Evolutionary conservation across 2,113 vertebrate species (phyloP).

Genomic region (Rutilus rutilus): DNA sequence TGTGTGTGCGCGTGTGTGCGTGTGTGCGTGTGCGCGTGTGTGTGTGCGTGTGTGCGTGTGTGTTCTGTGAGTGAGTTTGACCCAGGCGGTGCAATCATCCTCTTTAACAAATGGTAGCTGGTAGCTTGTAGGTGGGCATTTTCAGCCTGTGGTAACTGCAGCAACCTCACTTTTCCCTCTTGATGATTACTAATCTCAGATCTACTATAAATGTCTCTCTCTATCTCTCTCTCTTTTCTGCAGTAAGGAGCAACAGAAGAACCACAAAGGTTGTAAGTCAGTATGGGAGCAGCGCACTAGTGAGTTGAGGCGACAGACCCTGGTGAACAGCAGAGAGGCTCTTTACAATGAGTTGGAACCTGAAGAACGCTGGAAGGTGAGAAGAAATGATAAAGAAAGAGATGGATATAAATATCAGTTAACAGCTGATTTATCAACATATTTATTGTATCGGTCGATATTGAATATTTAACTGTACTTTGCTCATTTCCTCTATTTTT

Average conservation of each 20-base stretch:
- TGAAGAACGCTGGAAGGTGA: slow-evolving; percentile 89
- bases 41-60: slow-evolving; percentile 48
- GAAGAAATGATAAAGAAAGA: slow-evolving; percentile 47
- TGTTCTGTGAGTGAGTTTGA: slow-evolving; percentile 47
- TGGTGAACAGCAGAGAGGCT: slow-evolving; percentile 90
- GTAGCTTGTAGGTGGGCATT: slow-evolving; percentile 37
- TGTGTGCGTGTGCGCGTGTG: slow-evolving; percentile 55
- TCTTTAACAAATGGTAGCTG: slow-evolving; percentile 29
- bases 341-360: slow-evolving; percentile 90
- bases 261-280: slow-evolving; percentile 83
- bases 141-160: slow-evolving; percentile 42
- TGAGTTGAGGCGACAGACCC: slow-evolving; percentile 90
- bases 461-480: too few relatives aligned
- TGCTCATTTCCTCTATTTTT: not conserved
- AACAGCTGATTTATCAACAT: not conserved
- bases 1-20: slow-evolving; percentile 46
- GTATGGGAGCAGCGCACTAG: slow-evolving; percentile 95
- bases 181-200: slow-evolving; percentile 3
- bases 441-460: not conserved
- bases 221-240: slow-evolving; percentile 44
- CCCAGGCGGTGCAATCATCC: slow-evolving; percentile 23
- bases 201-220: slow-evolving; percentile 31
- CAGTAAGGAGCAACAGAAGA: slow-evolving; percentile 95
- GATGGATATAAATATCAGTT: not conserved
- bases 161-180: slow-evolving; percentile 23